Evolutionary conservation across 1,140 invertebrate genomes (phyloP), one percentile per base, ranked within the genome.

Genomic region (Leptinotarsa lineolata): DNA sequence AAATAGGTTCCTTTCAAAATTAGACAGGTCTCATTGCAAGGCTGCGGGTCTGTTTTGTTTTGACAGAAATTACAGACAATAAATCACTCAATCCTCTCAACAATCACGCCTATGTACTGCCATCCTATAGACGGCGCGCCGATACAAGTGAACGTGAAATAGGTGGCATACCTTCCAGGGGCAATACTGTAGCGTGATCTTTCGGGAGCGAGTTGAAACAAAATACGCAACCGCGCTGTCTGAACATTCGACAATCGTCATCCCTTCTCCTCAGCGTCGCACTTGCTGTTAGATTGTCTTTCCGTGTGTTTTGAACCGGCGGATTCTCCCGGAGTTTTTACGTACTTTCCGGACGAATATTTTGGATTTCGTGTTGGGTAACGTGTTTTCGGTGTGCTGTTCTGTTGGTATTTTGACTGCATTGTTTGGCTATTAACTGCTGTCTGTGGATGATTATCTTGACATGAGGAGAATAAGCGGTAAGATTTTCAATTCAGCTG

Each of bases 221-320:
- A 46, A 72, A 69, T 72, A 75, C 74, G 74, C 74, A 75, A 75
- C 74, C 74, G 74, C 74, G 74, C 74, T 75, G 74, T 75, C 74
- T 75, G 69, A 70, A 72, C 74, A 72, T 24, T 46, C 66, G 39
- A 20, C 66, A 65, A 58, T 15, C 66, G 70, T 64, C 69, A 72
- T 67, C 74, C 66, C 70, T 61, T 21, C 59, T 67, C 48, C 58
- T 61, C 44, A 22, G 39, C 63, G 64, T 21, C 58, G 68, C 72
- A 74, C 72, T 74, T 70, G 72, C 68, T 54, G 45, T 20, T 66
- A 70, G 72, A 63, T 63, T 68, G 44, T 68, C 45, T 67, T 70
- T 64, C 54, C 21, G 72, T 70, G 68, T 63, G 72, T 70, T 74
- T 30, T 46, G 39, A 69, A 20, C 60, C 67, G 45, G 67, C 58